Conservation (phyloP, 2,113 vertebrate genomes). For the Psilopsiagon aymara region DNA sequence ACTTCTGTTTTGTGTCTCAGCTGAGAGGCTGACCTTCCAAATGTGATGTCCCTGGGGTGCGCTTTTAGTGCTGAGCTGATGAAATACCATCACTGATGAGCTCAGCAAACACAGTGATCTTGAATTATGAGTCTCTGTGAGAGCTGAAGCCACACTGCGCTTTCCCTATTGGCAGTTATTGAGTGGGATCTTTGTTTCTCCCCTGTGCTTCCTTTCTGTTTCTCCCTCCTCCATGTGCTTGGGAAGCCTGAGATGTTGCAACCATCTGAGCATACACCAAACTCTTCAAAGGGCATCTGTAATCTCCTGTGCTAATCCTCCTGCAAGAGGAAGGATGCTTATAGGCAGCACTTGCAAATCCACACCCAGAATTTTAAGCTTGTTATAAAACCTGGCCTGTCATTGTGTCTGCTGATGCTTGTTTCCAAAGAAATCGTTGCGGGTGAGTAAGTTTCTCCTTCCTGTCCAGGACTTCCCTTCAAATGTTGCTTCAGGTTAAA, state of each 20-base stretch:
- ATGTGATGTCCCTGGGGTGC: not conserved
- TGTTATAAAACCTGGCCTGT: slow-evolving; percentile 23
- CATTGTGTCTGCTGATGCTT: not conserved
- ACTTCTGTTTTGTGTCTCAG: not conserved
- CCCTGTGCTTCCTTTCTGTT: not conserved
- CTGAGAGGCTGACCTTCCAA: not conserved
- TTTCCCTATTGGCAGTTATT: not conserved
- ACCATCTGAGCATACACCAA: not conserved
- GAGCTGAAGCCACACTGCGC: not conserved
- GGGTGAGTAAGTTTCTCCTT: not conserved
- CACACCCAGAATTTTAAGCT: slow-evolving; percentile 10
- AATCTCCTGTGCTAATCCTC: slow-evolving; percentile 45
- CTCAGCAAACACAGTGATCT: not conserved
- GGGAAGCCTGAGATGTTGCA: not conserved
- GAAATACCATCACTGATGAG: not conserved
- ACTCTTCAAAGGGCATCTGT: slow-evolving; percentile 16
- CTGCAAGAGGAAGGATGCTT: slow-evolving; percentile 18
- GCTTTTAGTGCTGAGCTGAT: not conserved
- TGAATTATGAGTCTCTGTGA: not conserved
- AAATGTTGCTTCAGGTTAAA: not conserved
- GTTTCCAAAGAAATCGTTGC: not conserved
- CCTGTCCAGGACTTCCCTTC: not conserved
- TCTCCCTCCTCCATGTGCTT: not conserved
- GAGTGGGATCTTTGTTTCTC: not conserved
- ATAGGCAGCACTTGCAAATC: slow-evolving; percentile 22